phyloP scores from a whole-genome alignment of 2,113 vertebrate genomes.

The Sinocyclocheilus rhinocerous region DNA sequence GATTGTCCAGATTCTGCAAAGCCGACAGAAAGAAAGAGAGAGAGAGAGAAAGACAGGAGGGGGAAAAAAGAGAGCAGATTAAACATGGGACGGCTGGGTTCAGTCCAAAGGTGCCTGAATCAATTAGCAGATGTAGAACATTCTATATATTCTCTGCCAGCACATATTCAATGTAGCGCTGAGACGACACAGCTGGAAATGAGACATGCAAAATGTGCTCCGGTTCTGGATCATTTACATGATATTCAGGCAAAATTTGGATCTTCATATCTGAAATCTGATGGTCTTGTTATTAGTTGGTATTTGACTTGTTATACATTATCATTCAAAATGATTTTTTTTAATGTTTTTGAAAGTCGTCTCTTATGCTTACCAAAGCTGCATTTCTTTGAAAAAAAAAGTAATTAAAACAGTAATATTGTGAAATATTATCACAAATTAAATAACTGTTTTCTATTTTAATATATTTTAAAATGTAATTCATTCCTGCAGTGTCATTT shows the following conservation, averaged over 20 bases:
- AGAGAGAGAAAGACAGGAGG: constrained; percentile 19
- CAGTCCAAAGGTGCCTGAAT: constrained; percentile 20
- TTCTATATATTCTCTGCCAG: neutral
- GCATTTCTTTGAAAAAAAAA: neutral
- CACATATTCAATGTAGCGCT: constrained; percentile 17
- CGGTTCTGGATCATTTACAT: constrained; percentile 20
- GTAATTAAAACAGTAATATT: neutral
- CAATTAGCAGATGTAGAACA: constrained; percentile 29
- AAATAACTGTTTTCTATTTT: too few relatives aligned
- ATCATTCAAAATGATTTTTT: neutral
- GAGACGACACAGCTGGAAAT: constrained; percentile 21
- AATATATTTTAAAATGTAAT: too few relatives aligned
- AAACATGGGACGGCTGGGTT: constrained; percentile 18
- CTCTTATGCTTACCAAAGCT: neutral
- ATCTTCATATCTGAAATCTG: neutral
- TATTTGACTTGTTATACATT: neutral
- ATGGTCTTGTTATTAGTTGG: neutral
- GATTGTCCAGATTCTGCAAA: constrained; percentile 93
- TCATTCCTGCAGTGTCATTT: too few relatives aligned
- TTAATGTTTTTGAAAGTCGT: neutral
- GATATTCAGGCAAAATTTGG: neutral
- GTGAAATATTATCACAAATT: too few relatives aligned
- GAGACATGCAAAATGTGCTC: constrained; percentile 27
- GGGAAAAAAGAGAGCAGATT: constrained; percentile 38
- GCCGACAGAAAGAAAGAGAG: constrained; percentile 31